These are phyloP conservation scores for Sebastes schlegelii DNA, from an alignment of 2,113 vertebrate genomes.

Conservation along the genomic window DNA sequence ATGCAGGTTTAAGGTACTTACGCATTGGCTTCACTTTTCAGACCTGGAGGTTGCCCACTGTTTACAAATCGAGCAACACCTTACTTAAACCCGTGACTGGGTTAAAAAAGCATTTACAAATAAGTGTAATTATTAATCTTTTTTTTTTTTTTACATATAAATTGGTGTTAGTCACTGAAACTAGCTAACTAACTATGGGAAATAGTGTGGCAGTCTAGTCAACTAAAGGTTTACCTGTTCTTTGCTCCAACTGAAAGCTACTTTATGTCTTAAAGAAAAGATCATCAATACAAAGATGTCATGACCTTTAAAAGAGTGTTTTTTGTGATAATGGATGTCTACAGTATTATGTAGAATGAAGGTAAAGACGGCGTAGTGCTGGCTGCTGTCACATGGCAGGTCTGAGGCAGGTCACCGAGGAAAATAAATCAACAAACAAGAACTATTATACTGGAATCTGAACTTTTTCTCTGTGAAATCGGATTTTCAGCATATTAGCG, in stretches of 20 bases:
- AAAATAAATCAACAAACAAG: conserved; percentile 7
- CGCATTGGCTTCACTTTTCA: no score
- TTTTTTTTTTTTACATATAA: no score
- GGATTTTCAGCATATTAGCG: conserved; percentile 36
- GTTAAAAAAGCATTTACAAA: not conserved
- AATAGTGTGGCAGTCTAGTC: not conserved
- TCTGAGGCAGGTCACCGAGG: conserved; percentile 14
- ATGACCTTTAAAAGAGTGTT: no score
- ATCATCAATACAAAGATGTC: not conserved
- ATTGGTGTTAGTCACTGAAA: not conserved
- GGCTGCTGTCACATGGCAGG: conserved; percentile 36
- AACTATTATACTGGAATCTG: conserved; percentile 6
- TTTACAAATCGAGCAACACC: not conserved
- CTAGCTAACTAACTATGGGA: not conserved
- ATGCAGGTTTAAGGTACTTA: no score
- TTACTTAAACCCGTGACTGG: not conserved
- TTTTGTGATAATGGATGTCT: no score
- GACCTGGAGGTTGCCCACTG: no score
- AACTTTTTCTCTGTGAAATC: conserved; percentile 28
- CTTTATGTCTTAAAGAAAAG: not conserved
- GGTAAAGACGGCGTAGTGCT: not conserved
- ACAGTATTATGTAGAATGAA: not conserved
- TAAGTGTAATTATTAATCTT: not conserved
- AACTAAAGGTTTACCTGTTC: not conserved
- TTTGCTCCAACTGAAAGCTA: not conserved